phyloP scores from a whole-genome alignment of 2,888 invertebrate species.

The Tridacna gigas region DNA sequence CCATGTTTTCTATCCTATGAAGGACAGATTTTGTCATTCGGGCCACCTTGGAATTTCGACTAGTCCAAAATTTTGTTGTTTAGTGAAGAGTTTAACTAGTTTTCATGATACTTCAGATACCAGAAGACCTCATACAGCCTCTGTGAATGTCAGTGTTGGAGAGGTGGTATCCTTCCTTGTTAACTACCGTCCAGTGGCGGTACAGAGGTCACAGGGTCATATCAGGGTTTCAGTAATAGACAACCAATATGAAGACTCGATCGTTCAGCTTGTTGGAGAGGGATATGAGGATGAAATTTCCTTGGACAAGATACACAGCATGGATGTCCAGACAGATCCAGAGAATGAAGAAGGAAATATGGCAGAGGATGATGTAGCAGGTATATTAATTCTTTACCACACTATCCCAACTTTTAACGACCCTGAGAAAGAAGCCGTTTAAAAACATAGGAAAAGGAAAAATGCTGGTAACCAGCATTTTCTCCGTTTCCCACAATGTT shows the following conservation, averaged over 20 bases:
- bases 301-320: constrained; percentile 85
- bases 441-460: background rate
- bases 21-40: too few relatives aligned
- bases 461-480: too few relatives aligned
- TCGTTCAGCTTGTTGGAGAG: constrained; percentile 85
- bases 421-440: background rate
- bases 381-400: constrained; percentile 57
- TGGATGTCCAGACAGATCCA: constrained; percentile 69
- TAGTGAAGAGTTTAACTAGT: background rate
- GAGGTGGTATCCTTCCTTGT: constrained; percentile 81
- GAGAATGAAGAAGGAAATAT: constrained; percentile 82
- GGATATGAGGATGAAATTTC: constrained; percentile 86
- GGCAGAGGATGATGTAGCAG: constrained; percentile 84
- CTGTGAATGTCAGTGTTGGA: constrained; percentile 81
- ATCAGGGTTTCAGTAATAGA: constrained; percentile 86
- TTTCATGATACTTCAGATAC: constrained; percentile 30
- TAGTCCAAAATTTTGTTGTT: too few relatives aligned
- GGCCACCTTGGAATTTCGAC: too few relatives aligned
- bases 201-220: constrained; percentile 82
- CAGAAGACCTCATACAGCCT: constrained; percentile 83
- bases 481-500: too few relatives aligned
- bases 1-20: too few relatives aligned
- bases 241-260: constrained; percentile 87
- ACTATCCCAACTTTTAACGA: background rate
- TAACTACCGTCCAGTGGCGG: constrained; percentile 76